Base-by-base conservation (phyloP, 2,888 invertebrate species). In the Brachylomia viminalis region DNA sequence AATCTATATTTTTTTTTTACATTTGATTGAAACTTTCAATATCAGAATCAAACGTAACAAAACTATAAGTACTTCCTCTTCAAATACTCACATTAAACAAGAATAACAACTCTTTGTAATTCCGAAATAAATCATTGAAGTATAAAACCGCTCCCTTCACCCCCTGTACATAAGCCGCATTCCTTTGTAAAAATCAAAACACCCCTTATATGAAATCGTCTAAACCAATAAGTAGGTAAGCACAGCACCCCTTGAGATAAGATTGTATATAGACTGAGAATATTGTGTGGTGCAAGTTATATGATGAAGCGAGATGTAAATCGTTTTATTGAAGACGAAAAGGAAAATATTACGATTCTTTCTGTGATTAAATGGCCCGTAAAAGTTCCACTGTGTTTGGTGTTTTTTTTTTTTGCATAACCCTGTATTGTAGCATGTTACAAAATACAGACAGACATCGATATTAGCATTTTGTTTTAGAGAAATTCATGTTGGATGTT, bases 201-300 rank as follows among this genome's bases (percentile, higher is more conserved):
- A 79, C 90, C 91, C 89, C 89, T 90, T 88, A 91, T 88, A 88
- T 91, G 89, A 88, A 91, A 87, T 87, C 88, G 87, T 81, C 88
- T 93, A 90, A 92, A 92, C 91, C 92, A 91, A 91, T 94, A 92
- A 94, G 92, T 92, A 91, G 85, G 90, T 91, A 92, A 87, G 79
- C 88, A 81, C 54, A 38, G 86, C 87, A 88, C 90, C 92, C 92
- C 92, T 89, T 61, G 82, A 85, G 84, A 86, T 88, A 81, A 88
- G 87, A 85, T 81, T 65, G 87, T 87, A 87, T 72, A 89, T 82
- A 81, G 68, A 58, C 68, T 73, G 75, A 69, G 78, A 61, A 71
- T 69, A 58, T 17, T 17, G 79, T 75, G 71, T 84, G 86, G 87
- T 75, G 7, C 80, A 89, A 89, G 82, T 49, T 33, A 80, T 4